Evolutionary conservation across 2,113 vertebrate genomes (phyloP), one percentile per base, ranked within the genome.

Genomic region (Tringa solitaria): DNA sequence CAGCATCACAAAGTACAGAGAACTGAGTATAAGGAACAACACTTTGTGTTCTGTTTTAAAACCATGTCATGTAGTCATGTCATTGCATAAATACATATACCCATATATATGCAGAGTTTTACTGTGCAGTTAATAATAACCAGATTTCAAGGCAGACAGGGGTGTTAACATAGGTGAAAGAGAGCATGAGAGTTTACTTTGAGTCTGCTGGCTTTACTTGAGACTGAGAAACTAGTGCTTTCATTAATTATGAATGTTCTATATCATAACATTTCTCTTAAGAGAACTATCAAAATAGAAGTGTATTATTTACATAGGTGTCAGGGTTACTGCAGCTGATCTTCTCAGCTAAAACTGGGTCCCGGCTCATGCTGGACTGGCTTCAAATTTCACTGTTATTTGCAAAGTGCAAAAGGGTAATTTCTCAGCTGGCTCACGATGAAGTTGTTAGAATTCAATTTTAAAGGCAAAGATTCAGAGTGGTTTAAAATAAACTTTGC

Each of bases 401-500:
- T 84, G 59, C 37, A 41, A 90, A 87, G 63, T 65, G 67, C 74
- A 87, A 65, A 92, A 79, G 86, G 90, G 77, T 69, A 83, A 37
- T 76, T 95, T 93, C 54, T 83, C n/a, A 92, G 39, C 57, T 85
- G 22, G 37, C 23, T 14, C 82, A 89, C 61, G 53, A 57, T 61
- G 73, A 87, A 91, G 54, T 95, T 82, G 77, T 76, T 93, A 95
- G 54, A 94, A 95, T 89, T 96, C 57, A 76, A 9, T 96, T 89
- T 95, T 74, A 93, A 84, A 95, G 59, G 81, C 84, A 95, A 95
- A 92, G 95, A 95, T 93, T 65, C 10, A 13, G 77, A 28, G 74
- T 24, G 54, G 89, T 75, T 95, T 96, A 97, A 96, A 96, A 96
- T 94, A 95, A 95, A 95, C 84, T 93, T 91, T 84, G 50, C 91